Conservation (phyloP, 2,113 vertebrate species). For the Mormoops blainvillei region DNA sequence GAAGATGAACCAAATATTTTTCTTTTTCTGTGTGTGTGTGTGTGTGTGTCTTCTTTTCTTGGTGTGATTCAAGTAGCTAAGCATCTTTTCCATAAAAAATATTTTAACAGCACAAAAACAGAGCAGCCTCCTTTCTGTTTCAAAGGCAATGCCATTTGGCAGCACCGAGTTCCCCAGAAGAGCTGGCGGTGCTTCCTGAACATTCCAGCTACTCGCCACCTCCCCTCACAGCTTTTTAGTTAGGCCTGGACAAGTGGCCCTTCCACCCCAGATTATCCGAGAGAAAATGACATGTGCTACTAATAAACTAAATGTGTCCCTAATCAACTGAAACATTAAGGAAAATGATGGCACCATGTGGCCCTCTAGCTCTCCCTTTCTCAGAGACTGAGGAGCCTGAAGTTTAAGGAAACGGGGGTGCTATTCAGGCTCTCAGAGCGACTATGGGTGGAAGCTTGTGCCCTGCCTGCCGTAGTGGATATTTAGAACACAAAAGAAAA, state of each 20-base stretch:
- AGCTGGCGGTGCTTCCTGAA: not conserved
- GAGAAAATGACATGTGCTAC: not conserved
- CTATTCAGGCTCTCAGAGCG: not conserved
- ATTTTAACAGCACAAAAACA: not conserved
- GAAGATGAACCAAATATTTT: not conserved
- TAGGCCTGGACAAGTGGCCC: not conserved
- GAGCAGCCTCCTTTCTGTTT: not conserved
- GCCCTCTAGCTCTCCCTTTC: not conserved
- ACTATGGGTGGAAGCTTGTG: not conserved
- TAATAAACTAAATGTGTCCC: not conserved
- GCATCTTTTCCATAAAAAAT: not conserved
- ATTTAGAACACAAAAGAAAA: not conserved
- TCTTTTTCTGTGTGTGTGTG: not conserved
- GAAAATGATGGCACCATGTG: too few species aligned
- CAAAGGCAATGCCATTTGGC: not conserved
- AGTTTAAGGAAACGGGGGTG: not conserved
- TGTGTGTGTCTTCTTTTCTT: not conserved
- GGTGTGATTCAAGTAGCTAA: not conserved
- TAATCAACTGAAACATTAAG: not conserved
- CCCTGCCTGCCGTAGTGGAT: not conserved
- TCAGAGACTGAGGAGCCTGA: not conserved
- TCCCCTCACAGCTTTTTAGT: not conserved
- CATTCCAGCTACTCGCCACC: not conserved
- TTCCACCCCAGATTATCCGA: not conserved
- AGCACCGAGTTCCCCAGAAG: not conserved